phyloP scores from a whole-genome alignment of 2,113 vertebrate genomes.

The Leuciscus idus region DNA sequence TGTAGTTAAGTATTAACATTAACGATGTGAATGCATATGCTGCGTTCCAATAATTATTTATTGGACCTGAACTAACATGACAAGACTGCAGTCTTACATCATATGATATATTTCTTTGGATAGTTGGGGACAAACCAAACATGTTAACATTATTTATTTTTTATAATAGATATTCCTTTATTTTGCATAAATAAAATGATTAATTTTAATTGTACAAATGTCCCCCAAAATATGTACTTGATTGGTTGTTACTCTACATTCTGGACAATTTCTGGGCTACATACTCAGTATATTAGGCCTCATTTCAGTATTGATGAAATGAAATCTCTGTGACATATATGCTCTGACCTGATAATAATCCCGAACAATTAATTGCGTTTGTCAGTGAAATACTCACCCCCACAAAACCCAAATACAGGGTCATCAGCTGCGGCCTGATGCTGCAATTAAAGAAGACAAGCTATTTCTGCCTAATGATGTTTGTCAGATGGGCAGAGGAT shows the following conservation, averaged over 20 bases:
- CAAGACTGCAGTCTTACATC: no score
- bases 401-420: background rate
- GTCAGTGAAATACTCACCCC: slow-evolving; percentile 8
- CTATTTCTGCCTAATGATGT: slow-evolving; percentile 38
- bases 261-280: background rate
- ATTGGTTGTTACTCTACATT: background rate
- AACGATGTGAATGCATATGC: no score
- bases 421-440: slow-evolving; percentile 5
- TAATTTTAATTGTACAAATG: background rate
- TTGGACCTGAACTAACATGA: no score
- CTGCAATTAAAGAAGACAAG: slow-evolving; percentile 42
- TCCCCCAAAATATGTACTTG: background rate
- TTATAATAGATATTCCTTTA: no score
- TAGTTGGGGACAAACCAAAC: no score
- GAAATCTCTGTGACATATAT: slow-evolving; percentile 16
- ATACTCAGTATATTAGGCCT: background rate
- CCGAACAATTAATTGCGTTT: background rate
- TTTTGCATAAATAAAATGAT: background rate
- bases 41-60: no score
- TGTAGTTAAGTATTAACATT: background rate
- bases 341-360: slow-evolving; percentile 11
- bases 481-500: slow-evolving; percentile 54
- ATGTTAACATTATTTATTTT: no score
- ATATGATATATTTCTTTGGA: no score
- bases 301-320: slow-evolving; percentile 3